phyloP scores from a whole-genome alignment of 2,797 vertebrate species.

The Neosilurus mollespiculum region DNA sequence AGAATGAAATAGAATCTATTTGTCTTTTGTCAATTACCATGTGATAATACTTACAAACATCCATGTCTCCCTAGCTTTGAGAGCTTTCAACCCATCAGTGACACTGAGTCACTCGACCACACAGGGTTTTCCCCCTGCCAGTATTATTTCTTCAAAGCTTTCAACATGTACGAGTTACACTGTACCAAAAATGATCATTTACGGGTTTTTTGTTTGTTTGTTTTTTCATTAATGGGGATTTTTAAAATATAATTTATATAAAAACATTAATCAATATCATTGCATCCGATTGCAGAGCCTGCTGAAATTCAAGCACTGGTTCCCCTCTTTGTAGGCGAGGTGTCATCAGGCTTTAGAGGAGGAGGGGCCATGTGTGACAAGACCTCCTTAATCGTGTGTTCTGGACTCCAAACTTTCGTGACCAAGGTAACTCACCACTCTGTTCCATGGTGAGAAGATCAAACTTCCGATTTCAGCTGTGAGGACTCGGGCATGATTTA shows the following conservation, averaged over 20 bases:
- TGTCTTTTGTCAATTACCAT: too few relatives aligned
- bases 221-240: too few relatives aligned
- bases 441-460: conserved; percentile 28
- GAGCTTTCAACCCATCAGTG: too few relatives aligned
- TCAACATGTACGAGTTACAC: background rate
- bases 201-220: too few relatives aligned
- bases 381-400: conserved; percentile 61
- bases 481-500: conserved; percentile 34
- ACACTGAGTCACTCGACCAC: background rate
- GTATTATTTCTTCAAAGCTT: background rate
- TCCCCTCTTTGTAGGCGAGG: conserved; percentile 31
- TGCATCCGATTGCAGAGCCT: background rate
- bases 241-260: background rate
- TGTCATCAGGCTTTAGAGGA: conserved; percentile 53
- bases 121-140: background rate
- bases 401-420: conserved; percentile 33
- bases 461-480: conserved; percentile 23
- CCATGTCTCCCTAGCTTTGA: too few relatives aligned
- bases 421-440: conserved; percentile 32
- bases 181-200: background rate
- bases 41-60: too few relatives aligned
- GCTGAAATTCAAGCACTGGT: background rate
- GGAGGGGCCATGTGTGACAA: conserved; percentile 63
- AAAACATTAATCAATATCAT: background rate
- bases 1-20: conserved; percentile 12